Base-by-base conservation (phyloP, 2,113 vertebrate species). In the Cyprinus carpio region DNA sequence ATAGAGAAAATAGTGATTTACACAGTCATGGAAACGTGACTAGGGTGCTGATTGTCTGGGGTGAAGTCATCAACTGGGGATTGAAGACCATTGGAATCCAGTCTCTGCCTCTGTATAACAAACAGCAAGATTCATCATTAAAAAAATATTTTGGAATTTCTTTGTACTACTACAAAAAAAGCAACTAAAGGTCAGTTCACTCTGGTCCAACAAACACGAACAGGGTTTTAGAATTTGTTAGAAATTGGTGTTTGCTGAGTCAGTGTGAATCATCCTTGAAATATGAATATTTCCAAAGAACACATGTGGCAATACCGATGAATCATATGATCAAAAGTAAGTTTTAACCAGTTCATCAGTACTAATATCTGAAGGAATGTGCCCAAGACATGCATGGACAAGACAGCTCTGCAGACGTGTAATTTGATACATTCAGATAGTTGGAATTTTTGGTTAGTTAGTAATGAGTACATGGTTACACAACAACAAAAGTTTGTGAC, bases 61-160 rank as follows among this genome's bases (percentile, higher is more conserved):
- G 84, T 90, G 46, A 89, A 91, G 82, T 93, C 92, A 20, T 94
- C 91, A 25, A 84, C 87, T 0, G 92, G 93, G 2, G 93, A 92
- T 0, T 91, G 91, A 69, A 94, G 91, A 0, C 93, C 93, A 62
- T 93, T 92, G 0, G 93, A 93, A 87, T 92, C 93, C 4, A 93
- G 88, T 31, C 91, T 90, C 84, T 94, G 93, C 80, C 93, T 90
- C 15, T 87, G 91, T 67, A 90, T 83, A 51, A 83, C 49, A 78
- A 62, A 71, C 12, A 64, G 18, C 18, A 64, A 10, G 56, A 40
- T 46, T 64, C 18, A 43, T 12, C 8, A 40, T 23, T 16, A 8
- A 9, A 85, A 20, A 81, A 25, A 7, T 51, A 10, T 20, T 56
- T 37, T 34, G 4, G 4, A 31, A 78, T 23, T 27, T 51, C 25